Conservation (phyloP, 2,797 vertebrate species). For the Tarsius wallacei region DNA sequence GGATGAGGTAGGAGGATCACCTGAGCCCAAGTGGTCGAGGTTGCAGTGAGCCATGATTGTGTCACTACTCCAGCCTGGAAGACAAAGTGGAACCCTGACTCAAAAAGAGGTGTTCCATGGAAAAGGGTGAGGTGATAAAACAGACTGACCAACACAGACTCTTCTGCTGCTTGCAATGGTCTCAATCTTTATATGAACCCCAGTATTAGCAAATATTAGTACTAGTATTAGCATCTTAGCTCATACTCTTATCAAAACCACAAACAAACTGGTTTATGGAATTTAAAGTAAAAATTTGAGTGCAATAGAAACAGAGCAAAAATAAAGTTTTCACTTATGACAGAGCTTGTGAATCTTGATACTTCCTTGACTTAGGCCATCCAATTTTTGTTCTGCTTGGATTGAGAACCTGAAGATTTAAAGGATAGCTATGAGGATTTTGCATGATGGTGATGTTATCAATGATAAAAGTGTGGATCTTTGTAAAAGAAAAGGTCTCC, state of each 20-base stretch:
- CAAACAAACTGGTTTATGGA: not conserved
- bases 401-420: fast-evolving
- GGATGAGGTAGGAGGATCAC: too few species aligned
- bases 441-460: not conserved
- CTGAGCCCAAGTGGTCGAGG: too few species aligned
- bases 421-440: not conserved
- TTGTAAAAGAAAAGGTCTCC: not conserved
- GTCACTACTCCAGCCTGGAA: too few species aligned
- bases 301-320: not conserved
- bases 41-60: too few species aligned
- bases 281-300: not conserved
- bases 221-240: fast-evolving
- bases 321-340: fast-evolving
- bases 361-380: too few species aligned
- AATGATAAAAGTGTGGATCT: not conserved
- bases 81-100: too few species aligned
- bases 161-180: fast-evolving
- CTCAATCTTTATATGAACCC: not conserved
- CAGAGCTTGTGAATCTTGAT: fast-evolving
- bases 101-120: fast-evolving
- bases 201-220: not conserved
- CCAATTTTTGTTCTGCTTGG: fast-evolving
- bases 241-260: not conserved
- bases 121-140: fast-evolving
- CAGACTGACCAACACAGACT: fast-evolving